Evolutionary conservation across 2,888 invertebrate genomes (phyloP).

Genomic region (Caenorhabditis plicata): DNA sequence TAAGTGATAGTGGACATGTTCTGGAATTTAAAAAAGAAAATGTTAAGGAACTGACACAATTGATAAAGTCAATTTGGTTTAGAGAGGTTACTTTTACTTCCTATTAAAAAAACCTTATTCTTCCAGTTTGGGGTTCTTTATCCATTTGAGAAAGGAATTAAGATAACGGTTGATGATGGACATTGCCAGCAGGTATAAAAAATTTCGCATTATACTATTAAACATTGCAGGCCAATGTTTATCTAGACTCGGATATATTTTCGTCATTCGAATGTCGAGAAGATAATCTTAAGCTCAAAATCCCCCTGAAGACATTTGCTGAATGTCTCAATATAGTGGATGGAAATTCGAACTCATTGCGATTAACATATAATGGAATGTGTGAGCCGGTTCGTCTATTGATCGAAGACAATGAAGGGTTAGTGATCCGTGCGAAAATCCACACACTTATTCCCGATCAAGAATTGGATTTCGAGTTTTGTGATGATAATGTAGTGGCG

Average conservation of each 20-base stretch:
- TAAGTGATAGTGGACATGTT: too few species aligned
- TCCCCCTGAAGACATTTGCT: conserved; percentile 20
- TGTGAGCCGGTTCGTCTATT: conserved; percentile 22
- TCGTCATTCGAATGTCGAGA: conserved; percentile 21
- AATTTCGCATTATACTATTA: neutral
- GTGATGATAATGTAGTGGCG: conserved; percentile 7
- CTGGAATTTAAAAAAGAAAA: conserved; percentile 34
- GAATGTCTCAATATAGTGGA: conserved; percentile 35
- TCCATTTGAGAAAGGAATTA: conserved; percentile 12
- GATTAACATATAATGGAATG: conserved; percentile 27
- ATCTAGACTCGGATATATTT: conserved; percentile 25
- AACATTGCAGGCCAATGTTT: conserved; percentile 19
- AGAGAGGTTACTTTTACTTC: conserved; percentile 16
- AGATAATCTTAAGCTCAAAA: conserved; percentile 12
- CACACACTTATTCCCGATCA: conserved; percentile 21
- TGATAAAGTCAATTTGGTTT: conserved; percentile 27
- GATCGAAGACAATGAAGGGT: conserved; percentile 27
- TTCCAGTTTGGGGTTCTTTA: conserved; percentile 30
- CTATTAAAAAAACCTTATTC: neutral
- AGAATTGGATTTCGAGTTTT: conserved; percentile 23
- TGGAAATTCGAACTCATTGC: conserved; percentile 14
- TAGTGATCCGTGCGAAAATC: conserved; percentile 23
- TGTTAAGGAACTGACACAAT: conserved; percentile 24
- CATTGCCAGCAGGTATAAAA: conserved; percentile 21
- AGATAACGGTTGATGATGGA: conserved; percentile 33